Base-by-base conservation (phyloP, 2,888 invertebrate genomes). In the Temnothorax unifasciatus region DNA sequence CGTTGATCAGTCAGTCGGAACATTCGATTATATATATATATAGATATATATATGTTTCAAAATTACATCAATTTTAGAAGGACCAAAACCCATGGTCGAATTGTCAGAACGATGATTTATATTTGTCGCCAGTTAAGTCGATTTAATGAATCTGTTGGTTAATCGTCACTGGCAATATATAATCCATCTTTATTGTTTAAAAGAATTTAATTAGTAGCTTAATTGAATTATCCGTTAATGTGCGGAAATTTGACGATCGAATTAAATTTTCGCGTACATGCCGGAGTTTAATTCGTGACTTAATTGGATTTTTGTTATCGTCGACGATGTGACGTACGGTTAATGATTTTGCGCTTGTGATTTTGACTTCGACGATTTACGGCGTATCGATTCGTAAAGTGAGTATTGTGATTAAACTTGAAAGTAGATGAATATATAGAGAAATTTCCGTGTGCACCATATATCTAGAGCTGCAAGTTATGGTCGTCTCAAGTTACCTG, bases 331-430 rank as follows among this genome's bases (percentile, higher is more conserved):
- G n/a, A 54, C 47, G 50, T 76, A 66, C 74, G 57, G 38, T 66
- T 63, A 83, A 86, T 77, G 41, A 54, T 88, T 90, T 86, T 82
- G 76, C 61, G 63, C 64, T 61, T 71, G 84, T 85, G 68, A 77
- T 83, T 77, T 83, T 77, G 61, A 73, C 61, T 85, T 86, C 68
- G 61, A 74, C 73, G 59, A 84, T 81, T 85, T 84, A 59, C 29
- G 54, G 63, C 57, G 66, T 73, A 79, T 83, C 77, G 59, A 69
- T 71, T 85, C 73, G 52, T 84, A 84, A 84, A 81, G 66, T 84
- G 61, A 75, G 52, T 85, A 85, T 83, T 85, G 84, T 85, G 61
- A 83, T 85, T 68, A 69, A 73, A 73, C 74, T 73, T 73, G 59
- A 81, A 81, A 81, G 59, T 59, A 81, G 74, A 73, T 34, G 34